Evolutionary conservation across 2,113 vertebrate genomes (phyloP).

Genomic region (Pampusana beccarii): DNA sequence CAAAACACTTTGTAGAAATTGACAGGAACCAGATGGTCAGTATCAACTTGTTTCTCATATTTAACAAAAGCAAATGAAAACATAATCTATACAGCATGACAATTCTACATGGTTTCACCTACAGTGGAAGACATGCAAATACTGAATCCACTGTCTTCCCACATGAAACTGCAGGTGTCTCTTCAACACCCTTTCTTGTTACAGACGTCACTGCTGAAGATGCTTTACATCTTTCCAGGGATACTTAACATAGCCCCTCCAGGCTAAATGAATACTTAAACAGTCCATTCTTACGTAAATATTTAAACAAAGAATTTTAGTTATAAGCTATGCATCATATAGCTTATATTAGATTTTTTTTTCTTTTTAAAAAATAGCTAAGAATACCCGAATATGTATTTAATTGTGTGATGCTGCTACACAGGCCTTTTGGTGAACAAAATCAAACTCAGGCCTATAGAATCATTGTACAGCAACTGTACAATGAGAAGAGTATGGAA

Average conservation of each 20-base stretch:
- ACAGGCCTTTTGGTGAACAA: background rate
- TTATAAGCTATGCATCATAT: background rate
- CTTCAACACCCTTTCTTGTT: background rate
- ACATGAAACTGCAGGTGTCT: background rate
- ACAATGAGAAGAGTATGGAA: background rate
- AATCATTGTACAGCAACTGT: conserved; percentile 8
- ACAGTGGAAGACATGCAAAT: background rate
- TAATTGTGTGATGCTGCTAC: background rate
- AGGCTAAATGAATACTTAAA: background rate
- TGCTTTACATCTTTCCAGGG: background rate
- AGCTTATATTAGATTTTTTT: background rate
- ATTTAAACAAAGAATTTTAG: background rate
- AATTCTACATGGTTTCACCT: background rate
- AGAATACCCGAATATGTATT: background rate
- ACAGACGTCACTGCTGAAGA: background rate
- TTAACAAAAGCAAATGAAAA: background rate
- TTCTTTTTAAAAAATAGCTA: background rate
- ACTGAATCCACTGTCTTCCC: background rate
- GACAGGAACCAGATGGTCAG: background rate
- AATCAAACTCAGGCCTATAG: background rate
- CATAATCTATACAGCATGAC: background rate
- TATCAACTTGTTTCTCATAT: background rate
- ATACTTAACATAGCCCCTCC: background rate
- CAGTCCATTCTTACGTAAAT: background rate
- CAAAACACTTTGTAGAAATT: background rate